Evolutionary conservation across 1,140 invertebrate species (phyloP).

Genomic region (Reticulitermes speratus): DNA sequence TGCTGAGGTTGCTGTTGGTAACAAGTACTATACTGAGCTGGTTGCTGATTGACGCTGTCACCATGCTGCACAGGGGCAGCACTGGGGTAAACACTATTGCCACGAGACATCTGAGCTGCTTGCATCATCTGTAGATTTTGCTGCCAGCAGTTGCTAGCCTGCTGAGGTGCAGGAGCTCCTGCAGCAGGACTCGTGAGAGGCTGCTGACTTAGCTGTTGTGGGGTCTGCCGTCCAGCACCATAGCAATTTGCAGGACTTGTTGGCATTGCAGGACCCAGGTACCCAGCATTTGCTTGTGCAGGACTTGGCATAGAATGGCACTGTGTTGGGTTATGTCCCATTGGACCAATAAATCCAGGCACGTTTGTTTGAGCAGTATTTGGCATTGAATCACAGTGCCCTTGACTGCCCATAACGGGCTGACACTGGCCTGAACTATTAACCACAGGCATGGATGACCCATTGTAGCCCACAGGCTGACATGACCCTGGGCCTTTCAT

Average conservation of each 20-base stretch:
- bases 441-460: constrained; percentile 36
- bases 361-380: neutral
- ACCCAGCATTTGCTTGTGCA: constrained; percentile 34
- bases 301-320: constrained; percentile 40
- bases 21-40: constrained; percentile 38
- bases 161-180: constrained; percentile 54
- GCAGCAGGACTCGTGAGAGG: constrained; percentile 59
- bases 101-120: constrained; percentile 35
- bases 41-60: neutral
- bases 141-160: neutral
- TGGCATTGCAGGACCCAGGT: constrained; percentile 35
- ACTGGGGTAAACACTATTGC: constrained; percentile 37
- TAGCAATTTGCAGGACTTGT: constrained; percentile 40
- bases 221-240: constrained; percentile 41
- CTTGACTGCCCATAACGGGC: neutral
- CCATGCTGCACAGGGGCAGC: constrained; percentile 42
- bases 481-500: neutral
- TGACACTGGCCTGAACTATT: constrained; percentile 45
- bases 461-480: neutral
- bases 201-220: constrained; percentile 46
- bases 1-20: constrained; percentile 42
- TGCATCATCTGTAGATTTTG: constrained; percentile 19
- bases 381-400: neutral
- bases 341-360: constrained; percentile 19
- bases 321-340: constrained; percentile 44